Conservation (phyloP, 1,140 invertebrate species). For the Anastrepha ludens region DNA sequence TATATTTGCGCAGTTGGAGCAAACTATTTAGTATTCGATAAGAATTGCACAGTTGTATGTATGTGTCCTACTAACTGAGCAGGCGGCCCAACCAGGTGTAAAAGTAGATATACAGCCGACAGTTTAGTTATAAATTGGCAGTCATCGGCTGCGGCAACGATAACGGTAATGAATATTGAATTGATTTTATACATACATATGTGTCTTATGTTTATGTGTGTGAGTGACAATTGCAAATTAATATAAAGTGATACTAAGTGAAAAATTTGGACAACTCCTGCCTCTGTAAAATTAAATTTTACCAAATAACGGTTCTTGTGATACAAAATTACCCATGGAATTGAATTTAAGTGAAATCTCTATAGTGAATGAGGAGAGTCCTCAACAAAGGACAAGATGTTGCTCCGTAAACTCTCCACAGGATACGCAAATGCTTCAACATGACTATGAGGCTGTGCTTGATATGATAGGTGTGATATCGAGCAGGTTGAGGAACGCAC, state of each 20-base stretch:
- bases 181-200: not conserved
- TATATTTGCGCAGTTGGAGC: not conserved
- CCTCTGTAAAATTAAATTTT: not conserved
- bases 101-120: not conserved
- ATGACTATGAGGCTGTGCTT: constrained; percentile 53
- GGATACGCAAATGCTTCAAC: not conserved
- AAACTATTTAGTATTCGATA: not conserved
- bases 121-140: constrained; percentile 43
- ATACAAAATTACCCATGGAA: not conserved
- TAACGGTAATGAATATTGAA: not conserved
- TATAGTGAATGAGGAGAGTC: not conserved
- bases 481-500: not conserved
- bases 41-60: not conserved
- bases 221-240: no score
- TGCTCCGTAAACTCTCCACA: not conserved
- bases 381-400: not conserved
- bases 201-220: no score
- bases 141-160: constrained; percentile 1
- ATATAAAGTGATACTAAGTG: not conserved
- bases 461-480: constrained; percentile 32
- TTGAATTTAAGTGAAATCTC: not conserved
- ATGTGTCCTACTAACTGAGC: not conserved
- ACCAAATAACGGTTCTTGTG: not conserved
- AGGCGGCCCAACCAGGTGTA: not conserved
- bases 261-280: not conserved